phyloP scores from a whole-genome alignment of 2,888 invertebrate species.

The Lycocerus yunnanus region DNA sequence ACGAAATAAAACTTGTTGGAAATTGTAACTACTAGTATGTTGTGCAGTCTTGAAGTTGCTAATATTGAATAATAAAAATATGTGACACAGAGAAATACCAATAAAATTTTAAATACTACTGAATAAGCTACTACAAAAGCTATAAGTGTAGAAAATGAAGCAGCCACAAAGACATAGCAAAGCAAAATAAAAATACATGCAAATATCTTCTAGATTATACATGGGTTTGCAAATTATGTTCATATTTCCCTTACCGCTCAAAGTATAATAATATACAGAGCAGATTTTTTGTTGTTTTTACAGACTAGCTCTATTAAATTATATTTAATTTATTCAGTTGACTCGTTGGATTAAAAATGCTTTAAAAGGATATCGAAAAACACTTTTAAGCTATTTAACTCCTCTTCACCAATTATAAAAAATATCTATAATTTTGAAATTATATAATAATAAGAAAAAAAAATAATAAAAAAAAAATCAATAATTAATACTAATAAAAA shows the following conservation, averaged over 20 bases:
- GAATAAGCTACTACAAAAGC: slow-evolving; percentile 18
- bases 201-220: not conserved
- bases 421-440: too few species aligned
- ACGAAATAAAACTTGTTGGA: not conserved
- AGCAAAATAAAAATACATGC: slow-evolving; percentile 25
- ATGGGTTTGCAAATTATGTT: not conserved
- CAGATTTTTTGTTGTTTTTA: not conserved
- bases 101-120: not conserved
- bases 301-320: too few species aligned
- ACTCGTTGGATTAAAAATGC: too few species aligned
- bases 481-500: too few species aligned
- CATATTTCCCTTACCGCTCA: not conserved
- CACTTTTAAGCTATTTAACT: too few species aligned
- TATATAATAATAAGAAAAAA: too few species aligned
- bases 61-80: slow-evolving; percentile 22
- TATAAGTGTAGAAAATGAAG: slow-evolving; percentile 39
- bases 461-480: too few species aligned
- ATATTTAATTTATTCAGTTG: too few species aligned
- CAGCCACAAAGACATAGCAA: slow-evolving; percentile 44
- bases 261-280: not conserved
- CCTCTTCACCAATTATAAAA: too few species aligned
- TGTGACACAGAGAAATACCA: slow-evolving; percentile 37
- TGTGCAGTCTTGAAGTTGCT: not conserved
- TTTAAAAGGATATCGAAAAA: too few species aligned
- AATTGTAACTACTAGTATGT: not conserved